phyloP scores from a whole-genome alignment of 1,140 invertebrate genomes.

The Megalonaias nervosa region DNA sequence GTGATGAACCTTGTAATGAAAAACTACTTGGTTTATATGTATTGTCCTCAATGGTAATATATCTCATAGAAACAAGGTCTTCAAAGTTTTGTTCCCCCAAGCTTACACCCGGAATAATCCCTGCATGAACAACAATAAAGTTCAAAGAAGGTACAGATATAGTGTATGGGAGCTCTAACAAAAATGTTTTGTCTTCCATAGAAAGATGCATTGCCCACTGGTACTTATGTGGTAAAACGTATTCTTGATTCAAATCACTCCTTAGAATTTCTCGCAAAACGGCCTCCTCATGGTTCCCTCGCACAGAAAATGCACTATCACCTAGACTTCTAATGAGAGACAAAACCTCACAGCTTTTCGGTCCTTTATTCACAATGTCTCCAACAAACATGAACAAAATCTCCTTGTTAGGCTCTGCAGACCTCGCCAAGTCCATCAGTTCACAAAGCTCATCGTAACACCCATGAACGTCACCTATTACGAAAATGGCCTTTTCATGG shows the following conservation, averaged over 20 bases:
- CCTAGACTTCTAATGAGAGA: slow-evolving; percentile 35
- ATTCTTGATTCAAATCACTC: slow-evolving; percentile 27
- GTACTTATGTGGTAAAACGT: slow-evolving; percentile 51
- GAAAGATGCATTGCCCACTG: slow-evolving; percentile 60
- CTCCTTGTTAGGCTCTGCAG: slow-evolving; percentile 21
- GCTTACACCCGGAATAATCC: slow-evolving; percentile 64
- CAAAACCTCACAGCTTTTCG: slow-evolving; percentile 63
- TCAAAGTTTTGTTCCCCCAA: slow-evolving; percentile 53
- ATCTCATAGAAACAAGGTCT: slow-evolving; percentile 68
- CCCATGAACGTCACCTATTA: slow-evolving; percentile 71
- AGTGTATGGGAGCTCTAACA: slow-evolving; percentile 67
- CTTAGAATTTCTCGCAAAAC: slow-evolving; percentile 39
- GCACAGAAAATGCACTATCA: slow-evolving; percentile 39
- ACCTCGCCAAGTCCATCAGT: slow-evolving; percentile 47
- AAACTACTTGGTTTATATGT: slow-evolving; percentile 40
- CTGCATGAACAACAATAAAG: slow-evolving; percentile 69
- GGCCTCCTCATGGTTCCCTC: slow-evolving; percentile 64
- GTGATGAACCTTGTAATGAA: slow-evolving; percentile 46
- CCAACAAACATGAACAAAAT: slow-evolving; percentile 68
- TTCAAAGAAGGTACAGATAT: slow-evolving; percentile 64
- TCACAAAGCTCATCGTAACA: slow-evolving; percentile 67
- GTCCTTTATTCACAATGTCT: slow-evolving; percentile 70
- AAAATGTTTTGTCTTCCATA: slow-evolving; percentile 57
- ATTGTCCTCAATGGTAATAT: slow-evolving; percentile 50
- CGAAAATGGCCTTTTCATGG: slow-evolving; percentile 51